phyloP scores from a whole-genome alignment of 2,888 invertebrate species.

The Platerodrilus igneus region DNA sequence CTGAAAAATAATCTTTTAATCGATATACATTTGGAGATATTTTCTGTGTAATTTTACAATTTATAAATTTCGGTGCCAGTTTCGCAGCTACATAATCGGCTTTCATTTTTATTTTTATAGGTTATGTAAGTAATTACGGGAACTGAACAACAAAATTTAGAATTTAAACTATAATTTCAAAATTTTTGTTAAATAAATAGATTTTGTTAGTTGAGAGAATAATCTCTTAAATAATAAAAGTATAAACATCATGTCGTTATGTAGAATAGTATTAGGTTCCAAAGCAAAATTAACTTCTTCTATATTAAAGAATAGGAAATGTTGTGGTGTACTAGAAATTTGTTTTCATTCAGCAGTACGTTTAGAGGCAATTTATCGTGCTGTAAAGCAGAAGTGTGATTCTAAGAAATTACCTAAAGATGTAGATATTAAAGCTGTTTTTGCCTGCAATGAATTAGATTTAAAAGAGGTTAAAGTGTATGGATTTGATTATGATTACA shows the following conservation, averaged over 20 bases:
- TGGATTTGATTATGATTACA: conserved; percentile 99
- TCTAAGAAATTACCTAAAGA: conserved; percentile 83
- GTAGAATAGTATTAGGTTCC: conserved; percentile 19
- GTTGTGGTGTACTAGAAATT: conserved; percentile 14
- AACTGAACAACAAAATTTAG: too few species aligned
- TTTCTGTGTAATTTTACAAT: too few species aligned
- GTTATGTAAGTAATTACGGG: too few species aligned
- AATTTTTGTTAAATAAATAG: too few species aligned
- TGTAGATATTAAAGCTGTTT: conserved; percentile 83
- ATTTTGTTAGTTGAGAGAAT: too few species aligned
- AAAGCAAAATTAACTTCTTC: conserved; percentile 14
- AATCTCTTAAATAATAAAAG: too few species aligned
- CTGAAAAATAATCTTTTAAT: too few species aligned
- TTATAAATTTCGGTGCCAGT: too few species aligned
- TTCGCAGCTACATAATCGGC: too few species aligned
- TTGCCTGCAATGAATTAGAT: conserved; percentile 94
- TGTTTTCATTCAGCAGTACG: conserved; percentile 37
- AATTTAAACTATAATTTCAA: too few species aligned
- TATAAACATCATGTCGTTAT: conserved; percentile 29
- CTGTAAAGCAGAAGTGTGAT: conserved; percentile 64
- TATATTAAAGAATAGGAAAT: conserved; percentile 20
- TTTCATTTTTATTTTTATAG: too few species aligned
- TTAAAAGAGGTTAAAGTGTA: conserved; percentile 88
- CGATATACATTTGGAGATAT: too few species aligned
- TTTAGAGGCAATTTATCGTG: conserved; percentile 57